phyloP scores from a whole-genome alignment of 1,140 invertebrate genomes.

The Macrocentrus cingulum region DNA sequence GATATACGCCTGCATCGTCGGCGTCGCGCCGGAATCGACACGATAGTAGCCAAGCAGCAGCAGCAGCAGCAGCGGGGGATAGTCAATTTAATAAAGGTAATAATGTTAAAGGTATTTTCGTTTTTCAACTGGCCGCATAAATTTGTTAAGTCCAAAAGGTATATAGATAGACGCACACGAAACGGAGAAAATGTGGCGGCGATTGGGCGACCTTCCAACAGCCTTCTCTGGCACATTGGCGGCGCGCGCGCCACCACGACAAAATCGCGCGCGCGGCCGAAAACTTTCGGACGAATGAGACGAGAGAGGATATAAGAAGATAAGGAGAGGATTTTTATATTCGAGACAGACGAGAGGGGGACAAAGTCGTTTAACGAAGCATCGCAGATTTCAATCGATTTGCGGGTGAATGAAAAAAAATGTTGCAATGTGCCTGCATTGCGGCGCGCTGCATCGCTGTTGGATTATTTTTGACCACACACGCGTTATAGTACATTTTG shows the following conservation, averaged over 20 bases:
- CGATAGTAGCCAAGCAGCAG: background rate
- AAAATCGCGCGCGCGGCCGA: constrained; percentile 29
- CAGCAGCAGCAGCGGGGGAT: constrained; percentile 16
- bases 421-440: constrained; percentile 29
- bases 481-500: too few relatives aligned
- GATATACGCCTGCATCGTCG: constrained; percentile 25
- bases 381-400: constrained; percentile 31
- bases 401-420: constrained; percentile 8
- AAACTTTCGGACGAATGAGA: constrained; percentile 5
- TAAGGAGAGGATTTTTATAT: constrained; percentile 10
- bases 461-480: constrained; percentile 1
- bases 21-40: background rate
- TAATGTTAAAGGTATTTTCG: constrained; percentile 55
- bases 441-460: constrained; percentile 13
- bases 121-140: constrained; percentile 36
- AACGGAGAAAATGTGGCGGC: constrained; percentile 51
- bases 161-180: constrained; percentile 10
- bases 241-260: too few relatives aligned
- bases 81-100: constrained; percentile 60
- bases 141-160: constrained; percentile 29
- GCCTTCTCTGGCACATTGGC: constrained; percentile 36
- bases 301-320: constrained; percentile 7
- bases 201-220: constrained; percentile 57
- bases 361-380: constrained; percentile 32
- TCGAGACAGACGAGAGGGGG: constrained; percentile 8